These are phyloP conservation scores for Diadema setosum DNA, from an alignment of 35 echinoderm and acorn worm genomes.

Conservation along the genomic window DNA sequence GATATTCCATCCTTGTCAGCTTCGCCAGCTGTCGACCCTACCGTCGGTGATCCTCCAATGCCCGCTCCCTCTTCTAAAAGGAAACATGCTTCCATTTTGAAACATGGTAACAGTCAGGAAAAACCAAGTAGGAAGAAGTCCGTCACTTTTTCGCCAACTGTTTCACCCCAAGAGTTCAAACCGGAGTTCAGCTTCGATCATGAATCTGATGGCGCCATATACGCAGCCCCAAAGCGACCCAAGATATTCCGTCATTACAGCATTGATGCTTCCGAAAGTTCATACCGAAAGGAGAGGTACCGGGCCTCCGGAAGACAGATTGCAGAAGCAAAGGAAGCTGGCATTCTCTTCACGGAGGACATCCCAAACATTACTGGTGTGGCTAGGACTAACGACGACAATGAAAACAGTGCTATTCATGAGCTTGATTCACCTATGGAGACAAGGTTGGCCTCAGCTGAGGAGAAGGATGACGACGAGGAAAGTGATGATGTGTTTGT, in stretches of 20 bases:
- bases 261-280: conserved; percentile 58
- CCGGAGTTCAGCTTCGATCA: not conserved
- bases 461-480: not conserved
- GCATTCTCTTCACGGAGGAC: not conserved
- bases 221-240: conserved; percentile 37
- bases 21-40: not conserved
- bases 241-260: conserved; percentile 72
- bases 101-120: conserved; percentile 61
- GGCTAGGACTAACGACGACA: not conserved
- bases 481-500: conserved; percentile 22
- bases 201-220: not conserved
- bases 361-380: not conserved
- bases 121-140: conserved; percentile 75
- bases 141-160: conserved; percentile 83
- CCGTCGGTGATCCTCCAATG: conserved; percentile 27
- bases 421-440: not conserved
- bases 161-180: conserved; percentile 32
- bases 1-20: conserved; percentile 65
- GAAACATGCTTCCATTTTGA: conserved; percentile 83
- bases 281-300: not conserved
- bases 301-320: not conserved
- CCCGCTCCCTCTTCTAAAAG: conserved; percentile 28
- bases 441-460: not conserved
- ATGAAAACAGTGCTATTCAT: not conserved
- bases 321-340: not conserved